Evolutionary conservation across 2,113 vertebrate genomes (phyloP).

Genomic region (Condylura cristata): DNA sequence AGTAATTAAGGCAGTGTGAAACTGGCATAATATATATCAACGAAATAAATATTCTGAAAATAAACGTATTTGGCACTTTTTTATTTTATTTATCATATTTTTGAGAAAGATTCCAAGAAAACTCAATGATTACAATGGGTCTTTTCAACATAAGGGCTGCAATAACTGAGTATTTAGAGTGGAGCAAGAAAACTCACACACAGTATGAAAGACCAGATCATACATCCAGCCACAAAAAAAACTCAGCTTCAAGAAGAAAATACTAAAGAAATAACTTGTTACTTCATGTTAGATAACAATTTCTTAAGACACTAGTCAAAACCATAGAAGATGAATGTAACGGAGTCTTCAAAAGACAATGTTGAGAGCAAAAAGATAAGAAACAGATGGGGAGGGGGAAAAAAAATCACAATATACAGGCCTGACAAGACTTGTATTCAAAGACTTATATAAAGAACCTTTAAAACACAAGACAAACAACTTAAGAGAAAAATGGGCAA

Average conservation of each 20-base stretch:
- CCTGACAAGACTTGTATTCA: not conserved
- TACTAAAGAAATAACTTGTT: not conserved
- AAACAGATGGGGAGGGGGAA: not conserved
- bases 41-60: not conserved
- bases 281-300: not conserved
- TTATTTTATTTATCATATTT: no score
- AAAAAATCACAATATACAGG: not conserved
- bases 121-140: not conserved
- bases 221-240: not conserved
- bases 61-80: no score
- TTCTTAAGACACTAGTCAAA: not conserved
- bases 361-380: not conserved
- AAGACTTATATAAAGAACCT: not conserved
- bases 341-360: not conserved
- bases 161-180: not conserved
- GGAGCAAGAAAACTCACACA: not conserved
- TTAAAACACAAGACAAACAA: not conserved
- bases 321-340: not conserved
- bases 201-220: not conserved
- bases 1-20: not conserved
- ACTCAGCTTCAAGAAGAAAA: not conserved
- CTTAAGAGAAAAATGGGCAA: not conserved
- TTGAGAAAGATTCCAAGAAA: slow-evolving; percentile 2
- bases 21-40: not conserved
- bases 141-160: slow-evolving; percentile 5